Evolutionary conservation across 1,140 invertebrate genomes (phyloP), one percentile per base, ranked within the genome.

Genomic region (Leptoteleia sp.): DNA sequence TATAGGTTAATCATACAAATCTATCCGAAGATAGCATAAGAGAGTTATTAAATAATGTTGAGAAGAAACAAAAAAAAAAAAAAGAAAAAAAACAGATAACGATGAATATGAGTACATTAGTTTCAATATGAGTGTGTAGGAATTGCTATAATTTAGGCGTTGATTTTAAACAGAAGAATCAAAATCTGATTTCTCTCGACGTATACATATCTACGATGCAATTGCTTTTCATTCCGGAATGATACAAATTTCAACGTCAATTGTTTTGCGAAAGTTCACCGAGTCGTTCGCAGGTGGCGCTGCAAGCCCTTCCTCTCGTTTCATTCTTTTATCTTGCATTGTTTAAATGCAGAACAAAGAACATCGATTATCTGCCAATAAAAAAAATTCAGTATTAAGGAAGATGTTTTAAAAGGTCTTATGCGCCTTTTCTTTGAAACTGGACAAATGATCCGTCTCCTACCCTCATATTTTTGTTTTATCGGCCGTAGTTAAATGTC

Each of bases 21-120:
- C 40, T 64, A 45, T 62, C 25, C 45, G 27, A 45, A 25, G 19
- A 62, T 65, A 67, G 37, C 5, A 19, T 68, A 54, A 61, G 35
- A 68, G 64, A 76, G 68, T 72, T 78, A 68, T 78, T 72, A 62
- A 68, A 68, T 61, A 40, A 78, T 65, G 61, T 72, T 78, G 47
- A 72, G n/a, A 52, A 62, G 38, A 78, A 42, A 50, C 15, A 12
- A 31, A 45, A 61, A 52, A 54, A 31, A 29, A 17, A 16, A 43
- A 3, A 25, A 25, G 22, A 27, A 8, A 42, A 29, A 25, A 37
- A 50, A 35, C n/a, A 47, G 40, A 59, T 29, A 9, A 29, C 17
- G 31, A 52, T 47, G 29, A 50, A 43, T 22, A 68, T 13, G 48
- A 78, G 38, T 59, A 35, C 4, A 27, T 72, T 72, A 78, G 54